phyloP scores from a whole-genome alignment of 2,888 invertebrate genomes.

The Synergus gifuensis region DNA sequence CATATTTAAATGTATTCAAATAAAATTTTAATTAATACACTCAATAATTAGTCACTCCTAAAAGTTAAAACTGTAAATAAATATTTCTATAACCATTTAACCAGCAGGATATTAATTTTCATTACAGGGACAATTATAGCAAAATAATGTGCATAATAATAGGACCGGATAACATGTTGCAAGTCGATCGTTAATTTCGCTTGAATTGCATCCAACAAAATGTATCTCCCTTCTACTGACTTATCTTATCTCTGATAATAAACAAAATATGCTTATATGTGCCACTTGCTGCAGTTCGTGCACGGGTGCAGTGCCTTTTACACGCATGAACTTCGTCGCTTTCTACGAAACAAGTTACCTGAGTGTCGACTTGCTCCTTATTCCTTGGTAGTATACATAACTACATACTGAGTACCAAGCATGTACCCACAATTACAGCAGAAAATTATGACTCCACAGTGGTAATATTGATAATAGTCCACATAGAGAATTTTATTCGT shows the following conservation, averaged over 20 bases:
- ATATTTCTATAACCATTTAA: neutral
- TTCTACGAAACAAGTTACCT: slow-evolving; percentile 37
- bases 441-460: slow-evolving; percentile 25
- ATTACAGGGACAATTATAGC: slow-evolving; percentile 21
- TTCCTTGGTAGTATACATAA: slow-evolving; percentile 15
- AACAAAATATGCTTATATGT: slow-evolving; percentile 38
- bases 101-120: slow-evolving; percentile 7
- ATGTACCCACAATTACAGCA: slow-evolving; percentile 25
- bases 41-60: neutral
- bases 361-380: slow-evolving; percentile 33
- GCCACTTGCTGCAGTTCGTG: slow-evolving; percentile 37
- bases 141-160: slow-evolving; percentile 38
- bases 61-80: neutral
- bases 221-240: slow-evolving; percentile 14
- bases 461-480: slow-evolving; percentile 16
- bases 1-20: neutral
- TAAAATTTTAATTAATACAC: neutral
- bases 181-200: slow-evolving; percentile 37
- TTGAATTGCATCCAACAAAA: slow-evolving; percentile 34
- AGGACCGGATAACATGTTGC: slow-evolving; percentile 25
- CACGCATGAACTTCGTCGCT: slow-evolving; percentile 36
- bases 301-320: slow-evolving; percentile 33
- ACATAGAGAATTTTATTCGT: slow-evolving; percentile 8
- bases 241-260: slow-evolving; percentile 41
- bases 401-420: slow-evolving; percentile 7